Percentiles rank a stretch among this genome's conserved stretches.
Evolutionary conservation across 2,888 invertebrate species (phyloP).

Genomic region (Bruchidius siliquastri): DNA sequence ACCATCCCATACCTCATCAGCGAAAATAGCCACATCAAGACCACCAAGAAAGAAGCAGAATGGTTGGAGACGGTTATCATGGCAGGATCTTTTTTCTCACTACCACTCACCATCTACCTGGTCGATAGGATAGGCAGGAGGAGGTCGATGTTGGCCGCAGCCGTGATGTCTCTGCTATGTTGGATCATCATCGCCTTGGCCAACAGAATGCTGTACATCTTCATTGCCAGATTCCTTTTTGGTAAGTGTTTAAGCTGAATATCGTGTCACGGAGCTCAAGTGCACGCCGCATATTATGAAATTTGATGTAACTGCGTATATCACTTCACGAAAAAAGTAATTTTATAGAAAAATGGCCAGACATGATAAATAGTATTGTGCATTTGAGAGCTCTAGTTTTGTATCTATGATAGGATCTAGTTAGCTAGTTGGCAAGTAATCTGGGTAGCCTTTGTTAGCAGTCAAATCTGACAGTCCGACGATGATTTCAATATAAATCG

Average conservation of each 20-base stretch:
- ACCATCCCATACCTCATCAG: constrained; percentile 39
- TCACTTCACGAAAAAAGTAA: too few relatives aligned
- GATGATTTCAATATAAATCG: too few relatives aligned
- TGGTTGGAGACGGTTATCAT: constrained; percentile 35
- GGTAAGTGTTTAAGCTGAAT: not conserved
- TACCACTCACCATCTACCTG: constrained; percentile 39
- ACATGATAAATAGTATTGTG: too few relatives aligned
- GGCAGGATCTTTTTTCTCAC: constrained; percentile 33
- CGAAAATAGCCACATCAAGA: constrained; percentile 35
- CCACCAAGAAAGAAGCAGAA: constrained; percentile 30
- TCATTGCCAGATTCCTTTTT: constrained; percentile 38
- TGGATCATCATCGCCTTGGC: constrained; percentile 41
- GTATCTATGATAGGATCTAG: too few relatives aligned
- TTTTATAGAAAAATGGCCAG: too few relatives aligned
- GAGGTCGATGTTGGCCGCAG: constrained; percentile 40
- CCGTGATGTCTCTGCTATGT: constrained; percentile 35
- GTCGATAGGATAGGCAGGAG: constrained; percentile 40
- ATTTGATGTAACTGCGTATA: too few relatives aligned
- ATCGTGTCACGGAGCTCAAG: too few relatives aligned
- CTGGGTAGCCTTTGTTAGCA: too few relatives aligned
- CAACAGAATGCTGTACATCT: constrained; percentile 36
- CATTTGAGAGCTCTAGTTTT: too few relatives aligned
- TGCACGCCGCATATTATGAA: too few relatives aligned
- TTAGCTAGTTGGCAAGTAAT: too few relatives aligned
- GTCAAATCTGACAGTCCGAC: too few relatives aligned